Evolutionary conservation across 2,113 vertebrate genomes (phyloP), one percentile per base, ranked within the genome.

Genomic region (Plotosus lineatus): DNA sequence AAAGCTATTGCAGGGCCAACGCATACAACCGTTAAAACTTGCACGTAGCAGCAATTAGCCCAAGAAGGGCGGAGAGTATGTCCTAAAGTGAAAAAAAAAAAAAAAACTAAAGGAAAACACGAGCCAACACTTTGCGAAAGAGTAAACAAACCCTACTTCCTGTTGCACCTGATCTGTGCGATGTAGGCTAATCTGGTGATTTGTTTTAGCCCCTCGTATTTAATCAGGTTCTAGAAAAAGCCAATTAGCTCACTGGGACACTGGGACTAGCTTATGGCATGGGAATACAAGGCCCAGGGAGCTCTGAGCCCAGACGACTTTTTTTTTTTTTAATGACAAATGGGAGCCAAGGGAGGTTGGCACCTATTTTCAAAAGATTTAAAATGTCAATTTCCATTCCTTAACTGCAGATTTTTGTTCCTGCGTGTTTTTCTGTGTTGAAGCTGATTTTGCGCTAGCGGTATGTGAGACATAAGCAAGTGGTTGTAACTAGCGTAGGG

Each of bases 241-340:
- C 69, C 65, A 79, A 80, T 85, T 79, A 85, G 72, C 55, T 80
- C 77, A 80, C 53, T 77, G 80, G 77, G 74, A 69, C 80, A 56
- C 38, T n/a, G n/a, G n/a, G n/a, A n/a, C n/a, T 15, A 44, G 38
- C n/a, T 80, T 69, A 74, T 48, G 28, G 53, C 56, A 28, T 48
- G 77, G 42, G 77, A 75, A 53, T 74, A 21, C 17, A 77, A n/a
- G 40, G 40, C 15, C 40, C 75, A 58, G 38, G 28, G 38, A 58
- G 10, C 21, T 40, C 19, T 44, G 15, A 40, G 53, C 36, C 58
- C 36, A 42, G 46, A 23, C 14, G 42, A 44, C 36, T 56, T 56
- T 48, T 44, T 44, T 58, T 17, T 26, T n/a, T n/a, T n/a, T n/a
- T 26, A n/a, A 56, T 10, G 15, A 9, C 73, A 26, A 38, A 75